phyloP scores from a whole-genome alignment of 2,797 vertebrate genomes.

The Dermochelys coriacea region DNA sequence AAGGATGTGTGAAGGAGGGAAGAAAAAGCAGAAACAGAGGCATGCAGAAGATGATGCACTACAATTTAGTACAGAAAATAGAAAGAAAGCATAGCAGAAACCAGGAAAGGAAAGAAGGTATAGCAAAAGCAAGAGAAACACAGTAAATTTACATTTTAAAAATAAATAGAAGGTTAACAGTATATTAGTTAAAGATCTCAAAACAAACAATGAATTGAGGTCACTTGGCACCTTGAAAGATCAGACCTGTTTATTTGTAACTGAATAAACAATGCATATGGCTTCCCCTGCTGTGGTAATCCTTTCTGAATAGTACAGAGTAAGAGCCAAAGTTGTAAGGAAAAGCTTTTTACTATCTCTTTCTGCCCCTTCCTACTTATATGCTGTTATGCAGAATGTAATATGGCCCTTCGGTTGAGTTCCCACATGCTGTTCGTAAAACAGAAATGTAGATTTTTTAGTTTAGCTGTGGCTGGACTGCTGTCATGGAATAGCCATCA shows the following conservation, averaged over 20 bases:
- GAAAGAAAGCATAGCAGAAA: neutral
- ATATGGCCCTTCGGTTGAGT: conserved; percentile 17
- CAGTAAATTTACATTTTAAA: no score
- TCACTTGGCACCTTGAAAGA: conserved; percentile 30
- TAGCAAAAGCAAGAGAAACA: neutral
- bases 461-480: neutral
- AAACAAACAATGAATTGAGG: conserved; percentile 30
- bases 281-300: neutral
- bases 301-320: conserved; percentile 16
- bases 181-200: neutral
- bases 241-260: neutral
- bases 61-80: neutral
- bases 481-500: neutral
- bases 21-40: no score
- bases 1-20: no score
- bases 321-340: neutral
- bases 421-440: fast-evolving
- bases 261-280: conserved; percentile 39
- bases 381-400: neutral
- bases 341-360: conserved; percentile 48
- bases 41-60: neutral
- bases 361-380: conserved; percentile 36
- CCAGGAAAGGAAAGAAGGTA: fast-evolving
- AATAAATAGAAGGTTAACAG: no score
- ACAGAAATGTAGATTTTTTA: fast-evolving